Evolutionary conservation across 2,113 vertebrate species (phyloP).

Genomic region (Prionailurus bengalensis): DNA sequence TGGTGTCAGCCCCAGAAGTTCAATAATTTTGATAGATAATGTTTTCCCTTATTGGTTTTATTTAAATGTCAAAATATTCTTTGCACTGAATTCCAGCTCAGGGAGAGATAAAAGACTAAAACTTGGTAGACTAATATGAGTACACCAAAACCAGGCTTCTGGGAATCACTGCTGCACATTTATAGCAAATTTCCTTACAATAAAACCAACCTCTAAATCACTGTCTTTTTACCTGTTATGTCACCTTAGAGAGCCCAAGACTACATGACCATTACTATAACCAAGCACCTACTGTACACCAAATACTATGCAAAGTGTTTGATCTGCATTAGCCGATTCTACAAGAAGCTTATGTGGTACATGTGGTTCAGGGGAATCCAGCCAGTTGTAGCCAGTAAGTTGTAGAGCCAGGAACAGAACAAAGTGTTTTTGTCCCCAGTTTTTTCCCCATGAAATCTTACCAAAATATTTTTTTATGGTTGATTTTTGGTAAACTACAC

Average conservation of each 20-base stretch:
- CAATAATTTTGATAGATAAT: conserved; percentile 7
- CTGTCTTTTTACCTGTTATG: background rate
- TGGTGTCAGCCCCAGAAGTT: background rate
- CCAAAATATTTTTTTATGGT: background rate
- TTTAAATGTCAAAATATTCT: conserved; percentile 53
- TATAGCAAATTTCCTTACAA: conserved; percentile 14
- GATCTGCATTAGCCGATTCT: background rate
- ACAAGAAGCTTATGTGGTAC: background rate
- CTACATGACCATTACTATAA: background rate
- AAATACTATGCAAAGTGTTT: background rate
- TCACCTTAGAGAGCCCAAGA: background rate
- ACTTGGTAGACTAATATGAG: background rate
- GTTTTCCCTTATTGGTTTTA: conserved; percentile 46
- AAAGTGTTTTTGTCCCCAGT: background rate
- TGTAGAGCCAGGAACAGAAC: background rate
- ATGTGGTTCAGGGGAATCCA: background rate
- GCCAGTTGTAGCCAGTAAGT: background rate
- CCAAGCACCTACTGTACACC: background rate
- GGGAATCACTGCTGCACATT: conserved; percentile 14
- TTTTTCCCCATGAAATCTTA: background rate
- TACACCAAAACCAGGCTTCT: background rate
- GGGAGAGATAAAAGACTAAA: conserved; percentile 45
- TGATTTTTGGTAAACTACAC: background rate
- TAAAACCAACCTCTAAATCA: background rate
- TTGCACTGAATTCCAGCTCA: conserved; percentile 35